These are phyloP conservation scores for Apteryx mantelli DNA, from an alignment of 2,113 vertebrate species.

Conservation along the genomic window DNA sequence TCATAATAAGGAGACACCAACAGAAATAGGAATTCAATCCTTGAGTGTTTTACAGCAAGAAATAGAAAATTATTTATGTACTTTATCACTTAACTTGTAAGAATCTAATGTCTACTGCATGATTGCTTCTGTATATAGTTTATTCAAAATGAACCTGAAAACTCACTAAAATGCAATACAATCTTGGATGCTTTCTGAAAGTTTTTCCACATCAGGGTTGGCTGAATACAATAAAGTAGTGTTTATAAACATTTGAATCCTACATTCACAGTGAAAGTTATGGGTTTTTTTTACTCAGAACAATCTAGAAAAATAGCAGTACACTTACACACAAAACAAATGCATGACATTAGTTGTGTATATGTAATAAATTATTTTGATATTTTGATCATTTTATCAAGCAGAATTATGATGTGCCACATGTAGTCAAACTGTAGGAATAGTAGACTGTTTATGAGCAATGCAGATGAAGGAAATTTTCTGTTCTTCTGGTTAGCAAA, in stretches of 20 bases:
- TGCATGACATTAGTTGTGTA: background rate
- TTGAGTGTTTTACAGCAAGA: background rate
- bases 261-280: background rate
- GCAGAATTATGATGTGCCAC: background rate
- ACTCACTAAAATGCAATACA: background rate
- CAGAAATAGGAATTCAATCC: background rate
- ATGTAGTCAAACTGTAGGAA: background rate
- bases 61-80: background rate
- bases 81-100: background rate
- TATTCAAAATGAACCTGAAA: slow-evolving; percentile 2
- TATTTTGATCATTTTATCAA: background rate
- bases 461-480: background rate
- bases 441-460: background rate
- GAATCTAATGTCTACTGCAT: background rate
- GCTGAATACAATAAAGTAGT: background rate
- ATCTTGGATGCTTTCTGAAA: background rate
- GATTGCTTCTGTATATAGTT: background rate
- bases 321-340: background rate
- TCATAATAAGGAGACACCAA: background rate
- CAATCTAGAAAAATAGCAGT: background rate
- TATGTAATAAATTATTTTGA: background rate
- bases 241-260: background rate
- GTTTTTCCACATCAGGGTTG: background rate
- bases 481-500: background rate
- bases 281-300: background rate